phyloP scores from a whole-genome alignment of 2,797 vertebrate species.

The Setipinna tenuifilis region DNA sequence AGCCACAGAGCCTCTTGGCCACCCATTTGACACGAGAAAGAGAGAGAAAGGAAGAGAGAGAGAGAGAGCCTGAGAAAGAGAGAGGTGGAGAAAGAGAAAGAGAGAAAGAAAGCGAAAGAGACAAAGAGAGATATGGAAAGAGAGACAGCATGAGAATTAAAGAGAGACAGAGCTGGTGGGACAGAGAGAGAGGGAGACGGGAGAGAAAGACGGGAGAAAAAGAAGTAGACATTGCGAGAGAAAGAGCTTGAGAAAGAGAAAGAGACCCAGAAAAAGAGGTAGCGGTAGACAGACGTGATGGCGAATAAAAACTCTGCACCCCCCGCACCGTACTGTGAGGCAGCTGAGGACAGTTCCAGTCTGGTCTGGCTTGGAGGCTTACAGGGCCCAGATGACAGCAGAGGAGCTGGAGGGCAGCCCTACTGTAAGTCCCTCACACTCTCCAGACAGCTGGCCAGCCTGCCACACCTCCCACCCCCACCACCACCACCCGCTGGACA shows the following conservation, averaged over 20 bases:
- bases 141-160: no score
- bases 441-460: conserved; percentile 36
- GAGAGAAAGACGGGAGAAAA: no score
- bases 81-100: neutral
- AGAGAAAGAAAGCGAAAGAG: no score
- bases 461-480: neutral
- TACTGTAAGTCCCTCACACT: conserved; percentile 2
- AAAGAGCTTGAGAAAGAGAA: no score
- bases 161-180: neutral
- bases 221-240: no score
- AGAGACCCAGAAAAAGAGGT: no score
- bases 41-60: neutral
- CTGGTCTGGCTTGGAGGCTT: neutral
- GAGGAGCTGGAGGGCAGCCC: conserved; percentile 9
- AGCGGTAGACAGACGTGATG: no score
- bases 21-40: neutral
- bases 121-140: no score
- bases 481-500: conserved; percentile 33
- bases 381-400: neutral
- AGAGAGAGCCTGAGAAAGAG: neutral
- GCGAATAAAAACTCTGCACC: no score
- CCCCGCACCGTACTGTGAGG: no score
- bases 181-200: neutral
- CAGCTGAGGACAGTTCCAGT: neutral
- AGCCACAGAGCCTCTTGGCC: neutral